A percentile compares a stretch with the other conserved stretches of the same genome.
Evolutionary conservation across 2,113 vertebrate species (phyloP).

Genomic region (Cervus canadensis): DNA sequence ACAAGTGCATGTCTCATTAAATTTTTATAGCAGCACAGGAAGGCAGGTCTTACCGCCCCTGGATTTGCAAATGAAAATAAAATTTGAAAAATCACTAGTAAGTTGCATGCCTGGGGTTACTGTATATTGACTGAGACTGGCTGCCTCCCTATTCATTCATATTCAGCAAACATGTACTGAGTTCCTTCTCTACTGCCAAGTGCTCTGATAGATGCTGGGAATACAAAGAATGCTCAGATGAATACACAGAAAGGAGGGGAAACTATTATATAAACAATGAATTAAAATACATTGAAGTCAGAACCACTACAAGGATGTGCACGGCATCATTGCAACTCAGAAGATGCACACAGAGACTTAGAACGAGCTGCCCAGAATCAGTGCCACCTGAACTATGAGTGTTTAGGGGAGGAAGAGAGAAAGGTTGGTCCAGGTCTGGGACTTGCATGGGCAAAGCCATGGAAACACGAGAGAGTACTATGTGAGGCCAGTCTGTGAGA

Average conservation of each 20-base stretch:
- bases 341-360: not conserved
- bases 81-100: constrained; percentile 42
- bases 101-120: constrained; percentile 20
- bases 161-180: constrained; percentile 64
- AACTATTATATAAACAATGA: constrained; percentile 1
- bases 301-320: not conserved
- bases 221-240: constrained; percentile 49
- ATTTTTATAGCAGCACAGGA: not conserved
- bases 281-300: constrained; percentile 35
- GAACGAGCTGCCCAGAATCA: not conserved
- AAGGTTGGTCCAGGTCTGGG: not conserved
- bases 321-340: not conserved
- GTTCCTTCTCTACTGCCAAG: constrained; percentile 50
- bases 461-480: not conserved
- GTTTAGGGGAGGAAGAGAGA: not conserved
- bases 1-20: not conserved
- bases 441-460: not conserved
- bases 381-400: not conserved
- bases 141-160: constrained; percentile 59
- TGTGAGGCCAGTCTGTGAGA: not conserved
- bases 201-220: constrained; percentile 13
- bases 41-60: not conserved
- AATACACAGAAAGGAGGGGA: constrained; percentile 44
- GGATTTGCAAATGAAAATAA: constrained; percentile 40
- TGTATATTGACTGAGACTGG: constrained; percentile 13